Conservation (phyloP, 2,888 invertebrate genomes). For the Nemapogon koenigi region DNA sequence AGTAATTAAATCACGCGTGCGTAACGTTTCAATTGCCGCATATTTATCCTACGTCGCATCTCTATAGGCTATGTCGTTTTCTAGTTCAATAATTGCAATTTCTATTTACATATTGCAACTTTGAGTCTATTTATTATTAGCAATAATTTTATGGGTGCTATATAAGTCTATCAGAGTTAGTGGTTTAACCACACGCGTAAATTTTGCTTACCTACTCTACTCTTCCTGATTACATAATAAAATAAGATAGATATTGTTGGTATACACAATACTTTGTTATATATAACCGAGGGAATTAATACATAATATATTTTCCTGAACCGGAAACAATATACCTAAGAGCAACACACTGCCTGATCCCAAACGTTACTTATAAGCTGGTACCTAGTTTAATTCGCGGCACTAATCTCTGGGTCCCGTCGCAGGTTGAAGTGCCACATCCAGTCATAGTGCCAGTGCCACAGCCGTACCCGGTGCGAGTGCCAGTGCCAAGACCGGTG, state of each 20-base stretch:
- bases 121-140: no score
- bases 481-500: constrained; percentile 74
- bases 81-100: constrained; percentile 3
- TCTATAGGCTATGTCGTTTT: constrained; percentile 5
- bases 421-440: constrained; percentile 74
- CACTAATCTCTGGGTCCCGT: constrained; percentile 17
- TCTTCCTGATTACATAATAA: no score
- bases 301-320: no score
- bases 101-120: not conserved
- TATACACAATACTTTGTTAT: no score
- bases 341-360: no score
- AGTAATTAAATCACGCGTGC: constrained; percentile 8
- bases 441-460: constrained; percentile 78
- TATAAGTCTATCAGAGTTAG: no score
- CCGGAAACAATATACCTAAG: no score
- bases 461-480: constrained; percentile 77
- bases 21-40: constrained; percentile 8
- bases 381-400: not conserved
- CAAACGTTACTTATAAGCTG: not conserved
- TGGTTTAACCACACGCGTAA: no score
- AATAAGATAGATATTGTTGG: no score
- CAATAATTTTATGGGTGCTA: no score
- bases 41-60: constrained; percentile 2
- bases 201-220: no score
- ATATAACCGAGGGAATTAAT: no score